Base-by-base conservation (phyloP, 2,113 vertebrate genomes). In the Ochotona curzoniae region DNA sequence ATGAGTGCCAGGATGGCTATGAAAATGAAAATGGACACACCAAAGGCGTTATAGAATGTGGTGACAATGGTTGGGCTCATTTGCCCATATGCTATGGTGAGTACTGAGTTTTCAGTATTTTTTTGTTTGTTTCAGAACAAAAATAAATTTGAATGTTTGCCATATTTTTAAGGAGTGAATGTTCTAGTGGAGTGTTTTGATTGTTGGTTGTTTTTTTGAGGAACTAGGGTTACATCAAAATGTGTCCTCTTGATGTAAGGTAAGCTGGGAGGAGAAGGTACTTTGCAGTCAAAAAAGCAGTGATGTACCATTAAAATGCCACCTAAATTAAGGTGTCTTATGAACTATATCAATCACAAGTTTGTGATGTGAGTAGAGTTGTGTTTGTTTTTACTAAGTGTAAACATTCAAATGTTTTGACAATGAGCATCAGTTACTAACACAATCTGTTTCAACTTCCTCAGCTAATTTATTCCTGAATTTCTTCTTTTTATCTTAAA, bases 1-100 rank as follows among this genome's bases (percentile, higher is more conserved):
- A 98, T 66, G 67, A 89, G 5, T 98, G 98, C 93, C 5, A 11
- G 18, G 76, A 94, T 30, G 97, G 98, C n/a, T 97, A 95, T 66
- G 94, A 93, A 89, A 98, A 93, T 23, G 18, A 7, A 91, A 5
- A 80, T 32, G 94, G 93, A 6, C 63, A 1, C 20, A 78, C 71
- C 86, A 93, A n/a, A 17, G 97, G 87, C 30, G 93, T 76, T 8
- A 38, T 96, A 32, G 38, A 0, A 0, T 98, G 98, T 86, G 69
- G 0, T 51, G 0, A 25, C 13, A 30, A 96, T 17, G 97, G 97
- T 81, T 98, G 98, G 97, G 95, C 32, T 26, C 93, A 93, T 44
- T 26, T 2, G 0, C 96, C 97, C 0, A 13, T 30, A 2, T 98
- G 98, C 28, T 80, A 14, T 5, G 95, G 98, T 98, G 82, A 97